Conservation (phyloP, 2,888 invertebrate species). For the Erebia palarica region DNA sequence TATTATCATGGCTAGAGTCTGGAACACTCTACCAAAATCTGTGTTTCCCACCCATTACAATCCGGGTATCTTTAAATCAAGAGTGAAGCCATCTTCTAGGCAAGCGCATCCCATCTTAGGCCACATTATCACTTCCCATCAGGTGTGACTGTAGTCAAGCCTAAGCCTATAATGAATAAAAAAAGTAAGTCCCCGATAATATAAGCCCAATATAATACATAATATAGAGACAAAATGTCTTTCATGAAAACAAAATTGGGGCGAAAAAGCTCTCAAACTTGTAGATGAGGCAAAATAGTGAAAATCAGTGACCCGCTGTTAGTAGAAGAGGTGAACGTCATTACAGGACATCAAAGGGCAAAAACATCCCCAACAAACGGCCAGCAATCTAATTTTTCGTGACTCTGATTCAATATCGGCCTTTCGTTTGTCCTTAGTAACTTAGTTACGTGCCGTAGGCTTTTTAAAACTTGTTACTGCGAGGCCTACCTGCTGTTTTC, state of each 20-base stretch:
- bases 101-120: no score
- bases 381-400: conserved; percentile 70
- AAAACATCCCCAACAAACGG: conserved; percentile 49
- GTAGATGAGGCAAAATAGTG: neutral
- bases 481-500: conserved; percentile 36
- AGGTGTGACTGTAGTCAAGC: no score
- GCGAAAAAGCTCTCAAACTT: neutral
- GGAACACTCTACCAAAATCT: no score
- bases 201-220: no score
- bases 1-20: no score
- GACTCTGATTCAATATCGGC: conserved; percentile 56
- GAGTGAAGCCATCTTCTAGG: no score
- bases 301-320: conserved; percentile 40
- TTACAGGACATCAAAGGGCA: conserved; percentile 66
- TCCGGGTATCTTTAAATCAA: no score
- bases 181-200: no score
- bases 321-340: conserved; percentile 58
- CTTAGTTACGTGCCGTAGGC: conserved; percentile 51
- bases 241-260: neutral
- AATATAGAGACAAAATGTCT: neutral
- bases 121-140: no score
- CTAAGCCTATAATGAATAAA: no score
- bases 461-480: conserved; percentile 63
- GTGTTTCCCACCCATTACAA: no score
- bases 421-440: conserved; percentile 49